Percentiles rank a stretch among this genome's conserved stretches.
phyloP scores from a whole-genome alignment of 37 sponge, comb jelly and placozoan genomes.

The Ephydatia muelleri region DNA sequence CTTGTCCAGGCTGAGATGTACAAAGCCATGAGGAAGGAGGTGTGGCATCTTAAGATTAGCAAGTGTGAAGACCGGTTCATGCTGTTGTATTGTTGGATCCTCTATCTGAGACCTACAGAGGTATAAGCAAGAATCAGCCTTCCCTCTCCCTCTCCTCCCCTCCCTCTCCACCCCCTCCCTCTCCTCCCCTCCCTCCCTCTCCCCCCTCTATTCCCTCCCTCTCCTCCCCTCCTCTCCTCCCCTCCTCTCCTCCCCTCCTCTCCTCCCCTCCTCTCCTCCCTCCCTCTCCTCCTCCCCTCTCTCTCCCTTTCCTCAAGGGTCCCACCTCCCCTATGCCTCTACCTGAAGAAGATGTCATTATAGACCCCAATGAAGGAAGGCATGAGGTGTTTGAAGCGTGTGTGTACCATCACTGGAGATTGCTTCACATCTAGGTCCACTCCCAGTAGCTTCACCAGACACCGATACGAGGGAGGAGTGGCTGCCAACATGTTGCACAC shows the following conservation, averaged over 20 bases:
- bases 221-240: background rate
- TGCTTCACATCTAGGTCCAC: conserved; percentile 55
- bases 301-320: background rate
- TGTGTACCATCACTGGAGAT: conserved; percentile 67
- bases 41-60: conserved; percentile 39
- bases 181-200: background rate
- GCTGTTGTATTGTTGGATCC: no score
- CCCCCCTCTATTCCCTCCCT: no score
- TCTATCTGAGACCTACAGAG: no score
- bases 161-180: background rate
- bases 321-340: background rate
- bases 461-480: conserved; percentile 38
- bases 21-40: conserved; percentile 46
- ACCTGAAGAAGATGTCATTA: conserved; percentile 41
- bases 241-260: conserved; percentile 38
- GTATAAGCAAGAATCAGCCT: no score
- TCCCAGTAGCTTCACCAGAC: conserved; percentile 26
- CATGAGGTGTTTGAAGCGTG: conserved; percentile 51
- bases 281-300: no score
- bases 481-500: conserved; percentile 3
- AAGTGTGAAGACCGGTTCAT: conserved; percentile 8
- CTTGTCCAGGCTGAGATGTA: conserved; percentile 39
- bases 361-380: conserved; percentile 63
- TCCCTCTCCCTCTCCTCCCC: background rate
- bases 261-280: conserved; percentile 67